Conservation (phyloP, 2,113 vertebrate species). For the Tachysurus vachellii region DNA sequence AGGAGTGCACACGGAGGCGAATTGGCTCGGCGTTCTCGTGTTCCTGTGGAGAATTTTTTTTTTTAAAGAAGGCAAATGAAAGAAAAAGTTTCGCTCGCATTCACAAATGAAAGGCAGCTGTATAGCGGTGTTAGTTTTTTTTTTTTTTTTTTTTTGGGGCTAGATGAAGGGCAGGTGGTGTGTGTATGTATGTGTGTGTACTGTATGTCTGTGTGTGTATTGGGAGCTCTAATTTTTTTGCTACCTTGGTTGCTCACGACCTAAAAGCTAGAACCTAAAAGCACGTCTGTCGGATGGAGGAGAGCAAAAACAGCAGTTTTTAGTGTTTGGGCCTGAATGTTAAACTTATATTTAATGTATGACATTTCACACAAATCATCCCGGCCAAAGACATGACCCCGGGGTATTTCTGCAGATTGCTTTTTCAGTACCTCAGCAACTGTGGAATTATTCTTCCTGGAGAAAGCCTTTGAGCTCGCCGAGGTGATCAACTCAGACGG, state of each 20-base stretch:
- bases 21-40: constrained; percentile 42
- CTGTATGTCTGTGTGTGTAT: constrained; percentile 26
- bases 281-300: constrained; percentile 62
- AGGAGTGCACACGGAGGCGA: constrained; percentile 44
- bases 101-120: constrained; percentile 76
- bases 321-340: constrained; percentile 81
- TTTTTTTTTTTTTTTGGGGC: constrained; percentile 60
- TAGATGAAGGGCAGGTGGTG: constrained; percentile 61
- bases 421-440: constrained; percentile 84
- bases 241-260: constrained; percentile 68
- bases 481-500: constrained; percentile 75
- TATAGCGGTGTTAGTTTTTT: constrained; percentile 61
- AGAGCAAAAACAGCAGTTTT: constrained; percentile 72
- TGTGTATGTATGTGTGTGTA: constrained; percentile 52
- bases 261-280: constrained; percentile 65
- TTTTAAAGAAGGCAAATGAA: constrained; percentile 50
- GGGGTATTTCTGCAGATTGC: constrained; percentile 82
- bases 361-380: constrained; percentile 86
- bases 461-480: constrained; percentile 74
- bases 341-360: constrained; percentile 88
- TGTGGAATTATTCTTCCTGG: constrained; percentile 83
- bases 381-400: constrained; percentile 82
- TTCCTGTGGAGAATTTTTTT: constrained; percentile 59
- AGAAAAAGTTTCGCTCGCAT: constrained; percentile 62
- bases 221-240: constrained; percentile 51